Conservation (phyloP, 37 sponge, comb jelly and placozoan genomes). For the Axinella damicornis region DNA sequence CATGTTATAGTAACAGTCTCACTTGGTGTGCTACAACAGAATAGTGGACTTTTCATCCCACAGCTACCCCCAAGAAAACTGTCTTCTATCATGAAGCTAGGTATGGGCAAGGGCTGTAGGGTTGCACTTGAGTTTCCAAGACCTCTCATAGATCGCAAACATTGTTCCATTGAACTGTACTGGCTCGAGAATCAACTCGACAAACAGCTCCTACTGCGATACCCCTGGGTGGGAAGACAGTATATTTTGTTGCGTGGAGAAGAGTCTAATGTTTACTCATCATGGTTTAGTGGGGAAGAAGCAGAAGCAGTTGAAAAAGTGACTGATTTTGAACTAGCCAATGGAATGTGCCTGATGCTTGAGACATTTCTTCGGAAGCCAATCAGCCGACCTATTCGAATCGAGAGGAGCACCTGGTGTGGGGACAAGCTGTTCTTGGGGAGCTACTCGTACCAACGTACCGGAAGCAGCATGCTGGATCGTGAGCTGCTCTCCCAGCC, state of each 20-base stretch:
- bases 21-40: constrained; percentile 77
- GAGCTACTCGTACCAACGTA: constrained; percentile 30
- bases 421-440: constrained; percentile 46
- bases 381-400: constrained; percentile 3
- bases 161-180: constrained; percentile 13
- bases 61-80: constrained; percentile 77
- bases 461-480: neutral
- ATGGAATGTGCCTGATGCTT: constrained; percentile 14
- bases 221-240: constrained; percentile 28
- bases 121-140: constrained; percentile 42
- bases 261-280: constrained; percentile 31
- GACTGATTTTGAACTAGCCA: constrained; percentile 31
- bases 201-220: neutral
- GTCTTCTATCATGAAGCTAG: constrained; percentile 63
- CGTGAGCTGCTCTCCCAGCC: constrained; percentile 32
- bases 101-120: constrained; percentile 75
- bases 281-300: constrained; percentile 42
- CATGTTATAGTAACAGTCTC: constrained; percentile 87
- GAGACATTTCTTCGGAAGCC: constrained; percentile 17
- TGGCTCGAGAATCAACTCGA: constrained; percentile 37
- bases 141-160: constrained; percentile 4
- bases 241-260: neutral
- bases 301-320: constrained; percentile 1
- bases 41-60: constrained; percentile 61
- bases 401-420: constrained; percentile 15